A percentile compares a stretch with the other conserved stretches of the same genome.
phyloP scores from a whole-genome alignment of 2,888 invertebrate genomes.

The Diaprepes abbreviatus region DNA sequence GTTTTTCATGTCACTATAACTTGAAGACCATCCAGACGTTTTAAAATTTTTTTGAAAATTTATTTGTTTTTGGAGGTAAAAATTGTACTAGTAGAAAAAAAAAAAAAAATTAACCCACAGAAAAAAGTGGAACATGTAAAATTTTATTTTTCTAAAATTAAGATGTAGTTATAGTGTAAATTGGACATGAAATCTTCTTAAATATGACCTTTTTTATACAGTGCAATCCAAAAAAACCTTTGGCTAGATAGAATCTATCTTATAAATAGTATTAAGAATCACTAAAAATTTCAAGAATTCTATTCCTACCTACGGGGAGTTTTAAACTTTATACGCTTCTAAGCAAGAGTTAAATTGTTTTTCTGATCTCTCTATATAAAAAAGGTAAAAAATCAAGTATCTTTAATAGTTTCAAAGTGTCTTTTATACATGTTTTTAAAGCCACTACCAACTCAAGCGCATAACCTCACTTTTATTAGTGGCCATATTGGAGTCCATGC shows the following conservation, averaged over 20 bases:
- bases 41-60: too few relatives aligned
- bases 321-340: conserved; percentile 46
- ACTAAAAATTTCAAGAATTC: conserved; percentile 47
- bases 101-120: too few relatives aligned
- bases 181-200: too few relatives aligned
- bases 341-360: conserved; percentile 40
- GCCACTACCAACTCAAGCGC: not conserved
- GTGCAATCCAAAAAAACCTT: conserved; percentile 28
- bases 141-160: too few relatives aligned
- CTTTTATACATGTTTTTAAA: not conserved
- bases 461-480: not conserved
- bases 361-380: conserved; percentile 8
- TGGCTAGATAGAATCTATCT: conserved; percentile 47
- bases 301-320: conserved; percentile 46
- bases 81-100: too few relatives aligned
- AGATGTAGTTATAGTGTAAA: too few relatives aligned
- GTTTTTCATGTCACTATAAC: too few relatives aligned
- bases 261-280: conserved; percentile 43
- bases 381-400: too few relatives aligned
- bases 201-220: conserved; percentile 21
- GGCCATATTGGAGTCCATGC: conserved; percentile 4
- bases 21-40: too few relatives aligned
- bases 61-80: too few relatives aligned
- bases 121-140: too few relatives aligned
- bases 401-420: not conserved